Conservation (phyloP, 2,113 vertebrate species). For the Gymnocephalus cernua region DNA sequence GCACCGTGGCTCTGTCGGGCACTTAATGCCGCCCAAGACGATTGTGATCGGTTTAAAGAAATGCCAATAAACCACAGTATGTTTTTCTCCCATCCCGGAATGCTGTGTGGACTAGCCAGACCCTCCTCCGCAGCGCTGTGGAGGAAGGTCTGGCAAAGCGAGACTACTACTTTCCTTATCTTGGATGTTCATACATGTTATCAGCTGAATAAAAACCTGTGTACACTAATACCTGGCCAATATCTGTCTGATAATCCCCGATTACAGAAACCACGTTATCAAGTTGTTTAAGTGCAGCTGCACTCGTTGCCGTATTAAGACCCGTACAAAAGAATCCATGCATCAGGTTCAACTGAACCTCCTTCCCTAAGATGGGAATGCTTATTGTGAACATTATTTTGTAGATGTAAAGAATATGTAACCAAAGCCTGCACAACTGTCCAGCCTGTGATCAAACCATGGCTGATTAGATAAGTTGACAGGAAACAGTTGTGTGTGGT, state of each 20-base stretch:
- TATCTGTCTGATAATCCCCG: not conserved
- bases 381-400: not conserved
- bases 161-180: too few species aligned
- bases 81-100: too few species aligned
- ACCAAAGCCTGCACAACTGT: not conserved
- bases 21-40: too few species aligned
- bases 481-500: slow-evolving; percentile 36
- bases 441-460: slow-evolving; percentile 15
- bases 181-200: not conserved
- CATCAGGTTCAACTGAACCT: not conserved
- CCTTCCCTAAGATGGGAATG: not conserved
- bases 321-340: not conserved
- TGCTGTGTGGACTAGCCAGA: too few species aligned
- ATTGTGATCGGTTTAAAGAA: too few species aligned
- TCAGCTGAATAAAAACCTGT: not conserved
- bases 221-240: too few species aligned
- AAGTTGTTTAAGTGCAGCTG: not conserved
- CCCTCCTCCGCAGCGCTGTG: too few species aligned
- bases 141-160: too few species aligned
- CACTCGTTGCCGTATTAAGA: not conserved
- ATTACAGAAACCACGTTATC: not conserved
- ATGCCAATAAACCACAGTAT: too few species aligned
- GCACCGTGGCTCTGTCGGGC: too few species aligned
- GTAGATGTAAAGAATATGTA: not conserved
- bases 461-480: slow-evolving; percentile 15